Percentiles rank a stretch among this genome's conserved stretches.
These are phyloP conservation scores for Caradrina clavipalpis DNA, from an alignment of 2,888 invertebrate genomes.

Conservation along the genomic window DNA sequence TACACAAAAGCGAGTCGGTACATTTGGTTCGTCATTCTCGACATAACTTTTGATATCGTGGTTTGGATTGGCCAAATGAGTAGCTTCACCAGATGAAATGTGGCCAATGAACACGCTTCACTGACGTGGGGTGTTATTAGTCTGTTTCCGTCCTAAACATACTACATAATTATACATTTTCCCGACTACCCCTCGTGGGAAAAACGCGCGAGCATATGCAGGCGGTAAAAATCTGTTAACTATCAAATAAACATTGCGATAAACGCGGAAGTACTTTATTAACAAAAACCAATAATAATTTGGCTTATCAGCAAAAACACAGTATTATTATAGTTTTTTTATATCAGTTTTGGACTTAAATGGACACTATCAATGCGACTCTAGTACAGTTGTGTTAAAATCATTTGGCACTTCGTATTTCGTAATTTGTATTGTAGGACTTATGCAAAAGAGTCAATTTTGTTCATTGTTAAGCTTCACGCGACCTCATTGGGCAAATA, in stretches of 20 bases:
- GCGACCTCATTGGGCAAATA: conserved; percentile 39
- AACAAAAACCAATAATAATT: background rate
- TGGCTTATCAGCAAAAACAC: conserved; percentile 18
- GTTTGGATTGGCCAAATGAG: too few relatives aligned
- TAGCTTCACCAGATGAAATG: too few relatives aligned
- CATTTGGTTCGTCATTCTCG: too few relatives aligned
- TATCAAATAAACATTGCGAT: conserved; percentile 9
- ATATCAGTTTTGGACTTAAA: background rate
- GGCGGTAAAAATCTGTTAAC: background rate
- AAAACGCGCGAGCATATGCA: background rate
- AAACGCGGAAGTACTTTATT: conserved; percentile 18
- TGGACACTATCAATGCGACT: background rate
- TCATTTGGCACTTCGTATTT: conserved; percentile 5
- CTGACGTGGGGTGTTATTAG: too few relatives aligned
- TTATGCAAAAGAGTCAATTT: conserved; percentile 54
- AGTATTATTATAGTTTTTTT: background rate
- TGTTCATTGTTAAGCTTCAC: conserved; percentile 42
- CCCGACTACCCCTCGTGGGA: background rate
- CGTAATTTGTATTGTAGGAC: conserved; percentile 45
- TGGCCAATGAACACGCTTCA: too few relatives aligned
- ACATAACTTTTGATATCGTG: too few relatives aligned
- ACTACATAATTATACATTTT: background rate
- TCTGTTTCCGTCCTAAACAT: too few relatives aligned
- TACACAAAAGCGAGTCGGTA: too few relatives aligned
- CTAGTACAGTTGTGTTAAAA: conserved; percentile 17